A percentile compares a stretch with the other conserved stretches of the same genome.
phyloP scores from a whole-genome alignment of 2,797 vertebrate genomes.

The Sebastolobus alascanus region DNA sequence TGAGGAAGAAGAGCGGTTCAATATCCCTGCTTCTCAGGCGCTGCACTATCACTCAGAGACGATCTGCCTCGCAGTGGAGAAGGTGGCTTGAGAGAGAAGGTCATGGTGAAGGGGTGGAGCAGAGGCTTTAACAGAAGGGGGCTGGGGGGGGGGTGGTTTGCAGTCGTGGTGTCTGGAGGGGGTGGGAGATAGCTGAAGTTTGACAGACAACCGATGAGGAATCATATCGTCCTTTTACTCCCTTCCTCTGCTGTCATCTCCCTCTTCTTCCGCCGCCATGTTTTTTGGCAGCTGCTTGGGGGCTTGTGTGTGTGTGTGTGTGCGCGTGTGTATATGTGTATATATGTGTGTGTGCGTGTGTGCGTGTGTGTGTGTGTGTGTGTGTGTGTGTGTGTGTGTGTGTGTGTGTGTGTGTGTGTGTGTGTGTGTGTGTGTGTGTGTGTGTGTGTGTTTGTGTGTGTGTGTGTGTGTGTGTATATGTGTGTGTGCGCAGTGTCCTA shows the following conservation, averaged over 20 bases:
- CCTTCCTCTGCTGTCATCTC: slow-evolving; percentile 26
- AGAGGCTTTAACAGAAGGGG: background rate
- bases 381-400: too few relatives aligned
- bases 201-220: slow-evolving; percentile 17
- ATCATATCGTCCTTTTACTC: background rate
- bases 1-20: slow-evolving; percentile 34
- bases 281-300: slow-evolving; percentile 38
- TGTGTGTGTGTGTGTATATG: too few relatives aligned
- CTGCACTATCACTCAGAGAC: slow-evolving; percentile 18
- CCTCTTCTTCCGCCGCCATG: slow-evolving; percentile 1
- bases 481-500: background rate
- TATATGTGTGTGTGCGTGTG: too few relatives aligned
- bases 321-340: background rate
- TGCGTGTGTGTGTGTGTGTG: too few relatives aligned
- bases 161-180: background rate
- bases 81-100: slow-evolving; percentile 28
- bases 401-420: background rate
- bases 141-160: background rate
- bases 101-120: slow-evolving; percentile 6
- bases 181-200: background rate
- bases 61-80: slow-evolving; percentile 33
- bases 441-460: too few relatives aligned
- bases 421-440: background rate
- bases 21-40: slow-evolving; percentile 34
- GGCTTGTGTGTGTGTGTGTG: background rate